phyloP scores from a whole-genome alignment of 1,140 invertebrate species.

The Drosophila sp. region DNA sequence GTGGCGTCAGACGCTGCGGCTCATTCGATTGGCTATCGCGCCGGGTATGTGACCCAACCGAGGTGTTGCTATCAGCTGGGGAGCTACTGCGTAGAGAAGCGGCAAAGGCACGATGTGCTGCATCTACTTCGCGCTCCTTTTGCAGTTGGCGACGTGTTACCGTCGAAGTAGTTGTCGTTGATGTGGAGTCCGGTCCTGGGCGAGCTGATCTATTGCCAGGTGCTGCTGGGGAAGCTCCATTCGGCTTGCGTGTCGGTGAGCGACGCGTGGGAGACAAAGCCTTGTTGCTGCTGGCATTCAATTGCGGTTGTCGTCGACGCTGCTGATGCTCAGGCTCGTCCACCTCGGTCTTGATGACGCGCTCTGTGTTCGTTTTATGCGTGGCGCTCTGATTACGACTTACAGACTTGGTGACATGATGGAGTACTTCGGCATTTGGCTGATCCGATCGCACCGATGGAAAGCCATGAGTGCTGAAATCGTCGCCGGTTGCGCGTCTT shows the following conservation, averaged over 20 bases:
- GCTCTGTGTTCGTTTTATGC: slow-evolving; percentile 65
- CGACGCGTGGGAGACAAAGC: slow-evolving; percentile 30
- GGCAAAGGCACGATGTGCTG: slow-evolving; percentile 89
- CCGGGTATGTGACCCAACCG: slow-evolving; percentile 47
- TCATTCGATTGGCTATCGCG: slow-evolving; percentile 44
- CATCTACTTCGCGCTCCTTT: slow-evolving; percentile 85
- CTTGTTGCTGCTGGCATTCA: slow-evolving; percentile 44
- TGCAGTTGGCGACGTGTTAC: slow-evolving; percentile 74
- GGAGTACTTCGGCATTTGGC: slow-evolving; percentile 53
- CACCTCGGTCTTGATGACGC: slow-evolving; percentile 69
- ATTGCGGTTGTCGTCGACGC: slow-evolving; percentile 46
- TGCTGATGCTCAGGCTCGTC: slow-evolving; percentile 47
- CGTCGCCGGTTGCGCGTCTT: slow-evolving; percentile 34
- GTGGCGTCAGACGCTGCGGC: slow-evolving; percentile 55
- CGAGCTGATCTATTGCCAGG: slow-evolving; percentile 33
- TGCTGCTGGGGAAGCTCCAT: slow-evolving; percentile 18
- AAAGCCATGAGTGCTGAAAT: slow-evolving; percentile 67
- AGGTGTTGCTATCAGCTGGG: slow-evolving; percentile 68
- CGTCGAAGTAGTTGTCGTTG: slow-evolving; percentile 32
- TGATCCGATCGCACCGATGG: slow-evolving; percentile 60
- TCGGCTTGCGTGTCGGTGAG: slow-evolving; percentile 36
- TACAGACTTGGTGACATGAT: slow-evolving; percentile 38
- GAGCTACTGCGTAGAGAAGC: slow-evolving; percentile 86
- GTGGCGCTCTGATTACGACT: slow-evolving; percentile 49
- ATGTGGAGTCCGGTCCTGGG: slow-evolving; percentile 21